Base-by-base conservation (phyloP, 2,888 invertebrate species). In the Drosophila rellima region DNA sequence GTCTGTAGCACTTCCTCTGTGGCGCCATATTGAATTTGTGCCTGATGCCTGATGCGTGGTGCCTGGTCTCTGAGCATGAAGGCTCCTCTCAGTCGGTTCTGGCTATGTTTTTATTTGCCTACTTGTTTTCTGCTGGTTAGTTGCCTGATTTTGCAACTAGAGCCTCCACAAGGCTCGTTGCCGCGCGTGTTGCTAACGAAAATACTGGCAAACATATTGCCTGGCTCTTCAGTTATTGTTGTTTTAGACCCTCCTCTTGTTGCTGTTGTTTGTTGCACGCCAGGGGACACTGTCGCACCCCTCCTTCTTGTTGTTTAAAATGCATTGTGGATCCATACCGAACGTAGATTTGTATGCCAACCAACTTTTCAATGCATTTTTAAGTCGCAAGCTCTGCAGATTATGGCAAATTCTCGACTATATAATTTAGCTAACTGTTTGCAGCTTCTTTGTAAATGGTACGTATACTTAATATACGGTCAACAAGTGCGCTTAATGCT, bases 91-190 rank as follows among this genome's bases (percentile, higher is more conserved):
- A 17, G 50, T 40, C 51, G 26, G 13, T 45, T 51, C 52, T 39
- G 62, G 67, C 60, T 57, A 51, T 84, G 83, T 80, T 84, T 83
- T 84, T 84, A 84, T 84, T 84, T 87, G 88, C 80, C 80, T 67
- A 76, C 78, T 87, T 82, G 87, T 82, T 84, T 84, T 83, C 83
- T 84, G 84, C 84, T 87, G 82, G 83, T 87, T 83, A 87, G 83
- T 71, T 74, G 75, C 78, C 75, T 82, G 85, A 87, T 87, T 87
- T 84, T 78, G 63, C 78, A 82, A 72, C 72, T 77, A 60, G 48
- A 59, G 45, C 45, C 52, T 47, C 47, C 26, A 64, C 68, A 50
- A 47, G 48, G 35, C 54, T 48, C 31, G 65, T 69, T 67, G 65
- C 56, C 37, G 64, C 70, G 64, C 81, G 78, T 83, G 86, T 77